Base-by-base conservation (phyloP, 2,888 invertebrate genomes). In the Lapara coniferarum region DNA sequence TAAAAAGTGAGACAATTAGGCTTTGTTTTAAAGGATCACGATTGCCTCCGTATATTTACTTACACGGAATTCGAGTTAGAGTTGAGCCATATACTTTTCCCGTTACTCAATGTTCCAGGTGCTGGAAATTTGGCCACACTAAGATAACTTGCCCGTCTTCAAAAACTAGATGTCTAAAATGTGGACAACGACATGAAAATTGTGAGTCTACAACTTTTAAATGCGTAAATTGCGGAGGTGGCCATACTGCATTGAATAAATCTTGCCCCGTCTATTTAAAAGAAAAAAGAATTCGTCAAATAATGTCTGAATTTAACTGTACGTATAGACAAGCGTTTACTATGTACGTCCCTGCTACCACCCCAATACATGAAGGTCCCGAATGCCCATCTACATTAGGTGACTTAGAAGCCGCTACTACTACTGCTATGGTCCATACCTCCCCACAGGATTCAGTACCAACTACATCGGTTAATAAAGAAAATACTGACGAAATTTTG, bases 81-180 rank as follows among this genome's bases (percentile, higher is more conserved):
- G 37, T 59, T 37, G 59, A 59, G 30, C 30, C 59, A 37, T 59
- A 59, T 6, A 37, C 44, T 30, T 59, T 59, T 8, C 44, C 44
- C 14, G 44, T 59, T 12, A 59, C 59, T 16, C 44, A 59, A 14
- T 59, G 59, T 6, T 14, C 44, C 16, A 14, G 44, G 2, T 59
- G 59, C 44, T 59, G 59, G 59, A 59, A 59, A 59, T 59, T 59
- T 59, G 59, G 59, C 12, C 59, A 59, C 13, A 59, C 44, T 30
- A 44, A 14, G 8, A 59, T 30, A 13, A 44, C 44, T 12, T 59
- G 44, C 14, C 59, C 59, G 3, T 30, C 59, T n/a, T 30, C 30
- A 37, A 59, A 59, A 4, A 30, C 30, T n/a, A n/a, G 14, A 14
- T 58, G 58, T 12, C 30, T 37, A 14, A 58, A 58, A 59, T 37